Evolutionary conservation across 2,113 vertebrate genomes (phyloP).

Genomic region (Edolisoma coerulescens): DNA sequence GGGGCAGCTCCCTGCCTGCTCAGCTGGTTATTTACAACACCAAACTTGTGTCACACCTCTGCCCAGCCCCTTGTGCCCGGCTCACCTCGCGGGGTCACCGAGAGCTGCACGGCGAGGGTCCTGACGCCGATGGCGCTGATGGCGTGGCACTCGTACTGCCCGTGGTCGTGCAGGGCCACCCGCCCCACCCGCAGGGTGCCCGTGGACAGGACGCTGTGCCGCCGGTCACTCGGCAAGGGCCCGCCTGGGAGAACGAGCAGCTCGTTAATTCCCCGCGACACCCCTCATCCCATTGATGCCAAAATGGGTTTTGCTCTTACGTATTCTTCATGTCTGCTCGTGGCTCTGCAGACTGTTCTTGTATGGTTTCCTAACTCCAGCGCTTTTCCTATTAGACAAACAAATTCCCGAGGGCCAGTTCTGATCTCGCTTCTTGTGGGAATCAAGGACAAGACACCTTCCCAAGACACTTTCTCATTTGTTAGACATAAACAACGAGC

Average conservation of each 20-base stretch:
- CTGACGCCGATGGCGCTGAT: slow-evolving; percentile 59
- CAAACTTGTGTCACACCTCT: rapidly evolving
- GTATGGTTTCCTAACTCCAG: rapidly evolving
- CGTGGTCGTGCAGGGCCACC: slow-evolving; percentile 66
- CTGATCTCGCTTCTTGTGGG: not conserved
- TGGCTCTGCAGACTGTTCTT: rapidly evolving
- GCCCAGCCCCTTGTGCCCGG: not conserved
- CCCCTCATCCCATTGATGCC: rapidly evolving
- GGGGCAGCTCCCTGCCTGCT: not conserved
- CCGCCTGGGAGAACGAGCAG: slow-evolving; percentile 16
- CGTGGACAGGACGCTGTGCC: slow-evolving; percentile 59
- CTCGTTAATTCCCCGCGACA: rapidly evolving
- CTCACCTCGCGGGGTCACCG: slow-evolving; percentile 60
- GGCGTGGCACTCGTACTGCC: slow-evolving; percentile 72
- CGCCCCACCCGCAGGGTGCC: slow-evolving; percentile 57
- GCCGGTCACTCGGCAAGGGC: slow-evolving; percentile 51
- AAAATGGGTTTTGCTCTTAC: rapidly evolving
- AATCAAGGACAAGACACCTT: not conserved
- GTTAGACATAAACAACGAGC: too few species aligned
- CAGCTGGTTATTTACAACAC: rapidly evolving
- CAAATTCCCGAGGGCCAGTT: not conserved
- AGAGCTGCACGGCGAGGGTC: slow-evolving; percentile 33
- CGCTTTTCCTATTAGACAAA: rapidly evolving
- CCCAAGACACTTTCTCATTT: not conserved
- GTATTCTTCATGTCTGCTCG: rapidly evolving